Evolutionary conservation across 2,113 vertebrate species (phyloP), one percentile per base, ranked within the genome.

Genomic region (Lycaon pictus): DNA sequence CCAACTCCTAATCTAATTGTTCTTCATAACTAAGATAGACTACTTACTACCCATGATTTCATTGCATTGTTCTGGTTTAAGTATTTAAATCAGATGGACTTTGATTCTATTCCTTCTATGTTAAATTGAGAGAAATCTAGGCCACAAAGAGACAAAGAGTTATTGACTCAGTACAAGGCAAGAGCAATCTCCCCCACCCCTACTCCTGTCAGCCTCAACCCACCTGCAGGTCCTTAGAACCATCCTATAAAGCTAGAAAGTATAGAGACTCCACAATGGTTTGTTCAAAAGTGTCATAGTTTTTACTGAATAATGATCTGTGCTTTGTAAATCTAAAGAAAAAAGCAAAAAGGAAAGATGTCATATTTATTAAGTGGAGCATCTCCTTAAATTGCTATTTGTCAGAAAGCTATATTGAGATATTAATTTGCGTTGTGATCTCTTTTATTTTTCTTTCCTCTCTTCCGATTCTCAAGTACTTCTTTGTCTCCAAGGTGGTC

Each of bases 381-480:
- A 65, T 85, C 77, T 81, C 32, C 65, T 90, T 85, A 90, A 86
- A 11, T 86, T 56, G 19, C 77, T 63, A 79, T 43, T 86, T 56
- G 37, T 71, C 51, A 93, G 37, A 63, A 85, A 88, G 20, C 29
- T 69, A 93, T 91, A 81, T 56, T 43, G 53, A 96, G n/a, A 53
- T 81, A 84, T 63, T 88, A 56, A 91, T 81, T 95, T 93, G 55
- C 81, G 19, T 62, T 96, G 82, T 29, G 55, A 77, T 35, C 4
- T 7, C 27, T 93, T 83, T 97, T 88, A 67, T 6, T 91, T 89
- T 93, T 88, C 43, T 94, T 90, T 94, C 53, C 17, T 95, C 12
- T 88, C 13, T 87, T 88, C n/a, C 13, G 92, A 37, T 77, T 82
- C 25, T 81, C 48, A 62, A 88, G 82, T 3, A 32, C 63, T 91